Percentiles rank a stretch among this genome's conserved stretches.
These are phyloP conservation scores for Sigmodon hispidus DNA, from an alignment of 2,113 vertebrate species.

Conservation along the genomic window DNA sequence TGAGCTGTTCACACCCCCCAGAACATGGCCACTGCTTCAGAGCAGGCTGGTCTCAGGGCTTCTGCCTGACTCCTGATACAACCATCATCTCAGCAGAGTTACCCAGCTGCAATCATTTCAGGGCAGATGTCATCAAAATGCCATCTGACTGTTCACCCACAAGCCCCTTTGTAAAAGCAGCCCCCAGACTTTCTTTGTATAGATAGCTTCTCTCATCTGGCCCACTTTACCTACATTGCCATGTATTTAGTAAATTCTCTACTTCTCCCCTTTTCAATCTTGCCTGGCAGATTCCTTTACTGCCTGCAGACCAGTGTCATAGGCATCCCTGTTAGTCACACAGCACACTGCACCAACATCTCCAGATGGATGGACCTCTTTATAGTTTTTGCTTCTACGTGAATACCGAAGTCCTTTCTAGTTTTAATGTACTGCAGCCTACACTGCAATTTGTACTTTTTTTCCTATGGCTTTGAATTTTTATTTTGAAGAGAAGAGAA, in stretches of 20 bases:
- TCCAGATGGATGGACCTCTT: neutral
- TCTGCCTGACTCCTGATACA: no score
- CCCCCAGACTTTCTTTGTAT: neutral
- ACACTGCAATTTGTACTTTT: neutral
- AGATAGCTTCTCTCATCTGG: neutral
- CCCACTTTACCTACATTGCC: neutral
- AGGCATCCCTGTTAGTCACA: neutral
- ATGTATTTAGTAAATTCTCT: neutral
- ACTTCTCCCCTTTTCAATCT: neutral
- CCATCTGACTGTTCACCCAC: neutral
- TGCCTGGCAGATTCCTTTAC: neutral
- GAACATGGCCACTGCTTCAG: neutral
- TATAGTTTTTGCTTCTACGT: neutral
- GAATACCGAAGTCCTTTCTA: constrained; percentile 1
- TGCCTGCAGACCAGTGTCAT: no score
- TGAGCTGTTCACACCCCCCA: neutral
- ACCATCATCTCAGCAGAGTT: neutral
- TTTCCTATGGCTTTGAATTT: neutral
- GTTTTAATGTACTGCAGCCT: neutral
- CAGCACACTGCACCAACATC: neutral
- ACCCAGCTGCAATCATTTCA: neutral
- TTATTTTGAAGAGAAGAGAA: constrained; percentile 30
- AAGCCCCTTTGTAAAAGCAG: neutral
- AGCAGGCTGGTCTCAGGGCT: neutral
- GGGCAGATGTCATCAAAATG: neutral